These are phyloP conservation scores for Abrostola triplasia DNA, from an alignment of 2,888 invertebrate species.

Conservation along the genomic window DNA sequence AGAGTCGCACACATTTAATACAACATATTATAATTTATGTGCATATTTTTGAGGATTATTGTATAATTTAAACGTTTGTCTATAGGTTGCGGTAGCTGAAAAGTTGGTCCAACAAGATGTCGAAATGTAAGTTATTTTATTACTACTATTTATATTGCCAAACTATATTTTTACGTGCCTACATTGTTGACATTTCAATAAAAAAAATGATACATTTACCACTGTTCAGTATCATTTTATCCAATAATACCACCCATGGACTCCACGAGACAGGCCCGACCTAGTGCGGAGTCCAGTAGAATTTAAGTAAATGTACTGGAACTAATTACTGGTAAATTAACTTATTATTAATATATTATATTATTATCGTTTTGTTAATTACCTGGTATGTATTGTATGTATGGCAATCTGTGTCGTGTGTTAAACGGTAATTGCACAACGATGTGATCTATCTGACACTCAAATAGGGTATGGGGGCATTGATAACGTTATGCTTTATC, in stretches of 20 bases:
- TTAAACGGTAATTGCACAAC: slow-evolving; percentile 5
- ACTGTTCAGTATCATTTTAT: too few species aligned
- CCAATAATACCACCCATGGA: too few species aligned
- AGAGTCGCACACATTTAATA: slow-evolving; percentile 22
- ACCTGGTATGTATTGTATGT: too few species aligned
- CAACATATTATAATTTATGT: slow-evolving; percentile 1
- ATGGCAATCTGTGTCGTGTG: background rate
- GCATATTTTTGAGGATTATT: background rate
- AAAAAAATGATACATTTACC: background rate
- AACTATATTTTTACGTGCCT: background rate
- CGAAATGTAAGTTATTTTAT: slow-evolving; percentile 63
- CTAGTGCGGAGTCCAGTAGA: too few species aligned
- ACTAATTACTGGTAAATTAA: too few species aligned
- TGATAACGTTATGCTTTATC: slow-evolving; percentile 14
- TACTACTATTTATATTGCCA: background rate
- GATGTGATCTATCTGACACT: slow-evolving; percentile 7
- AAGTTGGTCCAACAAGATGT: slow-evolving; percentile 57
- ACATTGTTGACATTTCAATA: background rate
- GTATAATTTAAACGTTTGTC: slow-evolving; percentile 34
- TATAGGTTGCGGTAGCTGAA: slow-evolving; percentile 58
- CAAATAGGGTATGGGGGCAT: slow-evolving; percentile 36
- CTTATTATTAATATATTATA: too few species aligned
- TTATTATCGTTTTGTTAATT: too few species aligned
- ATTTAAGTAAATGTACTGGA: too few species aligned
- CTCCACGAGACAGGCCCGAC: too few species aligned